Evolutionary conservation across 2,797 vertebrate species (phyloP).

Genomic region (Tokudaia muenninki): DNA sequence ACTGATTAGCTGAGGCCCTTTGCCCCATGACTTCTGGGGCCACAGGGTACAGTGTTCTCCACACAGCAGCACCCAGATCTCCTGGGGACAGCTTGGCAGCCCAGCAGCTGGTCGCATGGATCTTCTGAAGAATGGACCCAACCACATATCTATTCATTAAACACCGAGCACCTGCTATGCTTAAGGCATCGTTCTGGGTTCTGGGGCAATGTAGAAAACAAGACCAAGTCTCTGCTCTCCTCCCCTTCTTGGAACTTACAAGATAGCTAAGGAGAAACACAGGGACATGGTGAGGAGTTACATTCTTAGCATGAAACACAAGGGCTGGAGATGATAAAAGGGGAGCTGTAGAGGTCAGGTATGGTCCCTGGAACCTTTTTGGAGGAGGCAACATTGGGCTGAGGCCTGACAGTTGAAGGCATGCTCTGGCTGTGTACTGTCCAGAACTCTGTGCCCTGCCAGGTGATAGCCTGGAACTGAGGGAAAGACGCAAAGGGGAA

Average conservation of each 20-base stretch:
- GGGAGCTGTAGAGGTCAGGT: neutral
- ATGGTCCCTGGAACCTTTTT: neutral
- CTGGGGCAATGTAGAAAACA: neutral
- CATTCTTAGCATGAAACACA: neutral
- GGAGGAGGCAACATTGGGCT: neutral
- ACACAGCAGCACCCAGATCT: neutral
- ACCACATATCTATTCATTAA: neutral
- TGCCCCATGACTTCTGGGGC: neutral
- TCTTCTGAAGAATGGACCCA: neutral
- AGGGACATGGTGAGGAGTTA: neutral
- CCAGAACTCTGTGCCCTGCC: neutral
- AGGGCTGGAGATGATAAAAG: neutral
- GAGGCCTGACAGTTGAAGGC: conserved; percentile 42
- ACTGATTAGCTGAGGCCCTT: conserved; percentile 11
- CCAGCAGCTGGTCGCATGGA: neutral
- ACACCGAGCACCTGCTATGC: neutral
- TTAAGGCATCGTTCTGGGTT: neutral
- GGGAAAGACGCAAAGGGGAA: neutral
- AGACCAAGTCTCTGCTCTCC: neutral
- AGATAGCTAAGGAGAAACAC: neutral
- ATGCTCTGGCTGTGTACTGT: neutral
- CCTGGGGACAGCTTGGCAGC: neutral
- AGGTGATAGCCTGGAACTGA: neutral
- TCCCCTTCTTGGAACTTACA: neutral
- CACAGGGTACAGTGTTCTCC: neutral